Conservation (phyloP, 2,797 vertebrate genomes). For the Cyprinodon diabolis region DNA sequence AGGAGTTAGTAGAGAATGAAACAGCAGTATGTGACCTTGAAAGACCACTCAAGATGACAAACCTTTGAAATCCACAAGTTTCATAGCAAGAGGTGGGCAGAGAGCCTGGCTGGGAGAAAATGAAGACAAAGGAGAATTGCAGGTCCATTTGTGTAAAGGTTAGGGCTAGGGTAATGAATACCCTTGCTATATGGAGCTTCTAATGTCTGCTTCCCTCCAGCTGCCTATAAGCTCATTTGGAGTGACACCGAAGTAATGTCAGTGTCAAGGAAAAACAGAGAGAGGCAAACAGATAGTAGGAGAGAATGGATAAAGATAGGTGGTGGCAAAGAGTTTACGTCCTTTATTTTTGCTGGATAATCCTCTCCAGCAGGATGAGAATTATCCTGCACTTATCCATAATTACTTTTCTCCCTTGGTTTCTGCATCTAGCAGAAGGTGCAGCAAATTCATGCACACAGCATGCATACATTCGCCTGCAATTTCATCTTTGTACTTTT, state of each 20-base stretch:
- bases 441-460: constrained; percentile 50
- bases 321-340: constrained; percentile 59
- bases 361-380: constrained; percentile 75
- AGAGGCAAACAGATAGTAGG: constrained; percentile 52
- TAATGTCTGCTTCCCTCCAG: constrained; percentile 73
- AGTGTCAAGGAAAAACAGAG: constrained; percentile 73
- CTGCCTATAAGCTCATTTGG: constrained; percentile 84
- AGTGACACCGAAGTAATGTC: constrained; percentile 82
- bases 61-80: constrained; percentile 42
- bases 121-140: constrained; percentile 82
- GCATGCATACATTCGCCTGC: constrained; percentile 38
- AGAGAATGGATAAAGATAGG: constrained; percentile 30
- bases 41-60: constrained; percentile 71
- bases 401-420: constrained; percentile 70
- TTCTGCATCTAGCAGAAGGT: constrained; percentile 56
- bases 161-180: constrained; percentile 83
- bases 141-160: constrained; percentile 83
- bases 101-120: constrained; percentile 59
- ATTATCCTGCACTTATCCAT: constrained; percentile 79
- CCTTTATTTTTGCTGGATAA: constrained; percentile 74
- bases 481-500: constrained; percentile 2
- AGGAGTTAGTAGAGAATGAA: constrained; percentile 61
- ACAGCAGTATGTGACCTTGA: constrained; percentile 70
- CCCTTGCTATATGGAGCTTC: constrained; percentile 74
- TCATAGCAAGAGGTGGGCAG: constrained; percentile 24